Evolutionary conservation across 2,888 invertebrate species (phyloP).

Genomic region (Incurvaria masculella): DNA sequence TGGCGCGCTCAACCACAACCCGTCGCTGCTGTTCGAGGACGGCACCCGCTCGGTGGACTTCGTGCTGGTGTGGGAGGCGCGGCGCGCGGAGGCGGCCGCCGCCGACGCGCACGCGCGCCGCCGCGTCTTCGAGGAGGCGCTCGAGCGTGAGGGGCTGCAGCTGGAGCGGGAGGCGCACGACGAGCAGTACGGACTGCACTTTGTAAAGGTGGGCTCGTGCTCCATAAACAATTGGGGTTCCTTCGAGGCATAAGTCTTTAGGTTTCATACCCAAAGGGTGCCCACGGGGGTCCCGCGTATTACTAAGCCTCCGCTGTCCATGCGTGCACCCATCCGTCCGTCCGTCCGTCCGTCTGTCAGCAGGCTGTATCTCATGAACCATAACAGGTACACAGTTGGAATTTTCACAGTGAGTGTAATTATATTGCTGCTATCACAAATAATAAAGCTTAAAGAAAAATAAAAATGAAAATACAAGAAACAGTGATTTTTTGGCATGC

Average conservation of each 20-base stretch:
- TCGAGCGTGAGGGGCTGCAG: conserved; percentile 70
- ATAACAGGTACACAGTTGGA: no score
- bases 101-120: conserved; percentile 47
- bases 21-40: conserved; percentile 67
- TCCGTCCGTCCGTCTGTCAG: no score
- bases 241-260: neutral
- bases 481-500: no score
- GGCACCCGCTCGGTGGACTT: conserved; percentile 72
- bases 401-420: no score
- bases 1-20: conserved; percentile 41
- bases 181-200: conserved; percentile 63
- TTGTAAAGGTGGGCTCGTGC: conserved; percentile 73
- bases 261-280: neutral
- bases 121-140: conserved; percentile 66
- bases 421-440: no score
- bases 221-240: no score
- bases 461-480: no score
- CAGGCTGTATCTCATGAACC: no score
- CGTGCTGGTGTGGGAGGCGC: conserved; percentile 72
- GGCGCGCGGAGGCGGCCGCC: conserved; percentile 47
- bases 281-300: no score
- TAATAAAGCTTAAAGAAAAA: no score
- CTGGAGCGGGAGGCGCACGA: conserved; percentile 68
- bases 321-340: no score
- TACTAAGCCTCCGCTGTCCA: no score